Evolutionary conservation across 2,888 invertebrate genomes (phyloP), one percentile per base, ranked within the genome.

Genomic region (Sminthurinus aureus): DNA sequence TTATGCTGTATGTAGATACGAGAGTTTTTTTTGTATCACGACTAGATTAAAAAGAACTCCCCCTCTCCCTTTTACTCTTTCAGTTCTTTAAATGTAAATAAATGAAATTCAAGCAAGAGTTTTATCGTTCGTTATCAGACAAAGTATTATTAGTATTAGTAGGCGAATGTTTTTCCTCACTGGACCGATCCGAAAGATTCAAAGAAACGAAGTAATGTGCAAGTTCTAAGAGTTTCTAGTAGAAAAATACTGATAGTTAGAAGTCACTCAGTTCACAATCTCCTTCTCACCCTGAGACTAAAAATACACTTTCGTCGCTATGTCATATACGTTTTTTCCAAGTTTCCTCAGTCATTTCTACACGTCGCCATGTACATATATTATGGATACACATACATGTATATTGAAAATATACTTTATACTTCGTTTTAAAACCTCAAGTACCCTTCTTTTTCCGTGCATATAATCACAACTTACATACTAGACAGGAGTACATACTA

Each of bases 241-340:
- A 52, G 22, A n/a, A 52, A 81, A 81, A 73, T 73, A 73, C 80
- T 71, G 71, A 22, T 52, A 73, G 80, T 51, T 51, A 76, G 80
- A 58, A 81, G 84, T 84, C 80, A 80, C 83, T 79, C 50, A 22
- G 76, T 81, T 85, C 83, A 83, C 83, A 82, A 85, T 83, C 83
- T 83, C 73, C 38, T 81, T 82, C 83, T 85, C 85, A 83, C 85
- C 86, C 87, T 87, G 86, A 86, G 86, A 85, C 87, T 78, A 82
- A 78, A 77, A 73, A 77, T 81, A 81, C 80, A 51, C 69, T 24
- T 66, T 26, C n/a, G 20, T 79, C 26, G 12, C 78, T 51, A 64
- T 78, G 66, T 64, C n/a, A 74, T 81, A 81, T 81, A 79, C 38
- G 38, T 81, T 81, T 74, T 71, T 81, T 69, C 51, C 80, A 81